These are phyloP conservation scores for Noctua pronuba DNA, from an alignment of 2,888 invertebrate species.

Conservation along the genomic window DNA sequence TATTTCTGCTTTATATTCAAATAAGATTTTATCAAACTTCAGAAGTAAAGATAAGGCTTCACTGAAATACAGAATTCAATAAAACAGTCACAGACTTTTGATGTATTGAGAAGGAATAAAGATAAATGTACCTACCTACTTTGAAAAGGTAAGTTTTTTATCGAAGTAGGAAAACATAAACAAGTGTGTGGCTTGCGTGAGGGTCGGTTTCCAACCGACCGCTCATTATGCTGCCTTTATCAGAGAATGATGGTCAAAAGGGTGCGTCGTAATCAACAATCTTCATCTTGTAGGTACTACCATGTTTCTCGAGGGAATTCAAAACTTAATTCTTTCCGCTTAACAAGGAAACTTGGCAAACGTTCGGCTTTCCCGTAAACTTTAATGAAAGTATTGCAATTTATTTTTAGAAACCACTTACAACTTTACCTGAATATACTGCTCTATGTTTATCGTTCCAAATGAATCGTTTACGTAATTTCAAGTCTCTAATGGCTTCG, in stretches of 20 bases:
- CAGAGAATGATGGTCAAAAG: slow-evolving; percentile 61
- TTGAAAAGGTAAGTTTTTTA: slow-evolving; percentile 5
- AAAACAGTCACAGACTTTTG: slow-evolving; percentile 24
- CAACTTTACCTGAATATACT: slow-evolving; percentile 37
- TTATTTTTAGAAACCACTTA: slow-evolving; percentile 56
- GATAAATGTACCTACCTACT: slow-evolving; percentile 13
- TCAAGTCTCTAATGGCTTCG: slow-evolving; percentile 31
- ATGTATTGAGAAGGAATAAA: slow-evolving; percentile 36
- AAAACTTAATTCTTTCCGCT: slow-evolving; percentile 67
- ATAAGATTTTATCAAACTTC: slow-evolving; percentile 59
- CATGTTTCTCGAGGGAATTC: slow-evolving; percentile 61
- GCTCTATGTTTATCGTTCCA: slow-evolving; percentile 32
- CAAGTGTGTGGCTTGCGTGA: slow-evolving; percentile 52
- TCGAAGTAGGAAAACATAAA: slow-evolving; percentile 25
- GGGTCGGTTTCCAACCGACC: slow-evolving; percentile 50
- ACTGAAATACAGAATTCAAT: slow-evolving; percentile 49
- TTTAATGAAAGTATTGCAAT: slow-evolving; percentile 72
- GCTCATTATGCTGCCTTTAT: slow-evolving; percentile 68
- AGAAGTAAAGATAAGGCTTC: slow-evolving; percentile 40
- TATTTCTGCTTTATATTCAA: slow-evolving; percentile 65
- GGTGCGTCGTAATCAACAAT: slow-evolving; percentile 66
- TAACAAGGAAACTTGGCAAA: slow-evolving; percentile 71
- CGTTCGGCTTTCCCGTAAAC: slow-evolving; percentile 61
- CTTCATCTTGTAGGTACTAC: slow-evolving; percentile 40
- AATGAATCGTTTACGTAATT: slow-evolving; percentile 44